These are phyloP conservation scores for Ctenicera cuprea DNA, from an alignment of 2,888 invertebrate genomes.

Conservation along the genomic window DNA sequence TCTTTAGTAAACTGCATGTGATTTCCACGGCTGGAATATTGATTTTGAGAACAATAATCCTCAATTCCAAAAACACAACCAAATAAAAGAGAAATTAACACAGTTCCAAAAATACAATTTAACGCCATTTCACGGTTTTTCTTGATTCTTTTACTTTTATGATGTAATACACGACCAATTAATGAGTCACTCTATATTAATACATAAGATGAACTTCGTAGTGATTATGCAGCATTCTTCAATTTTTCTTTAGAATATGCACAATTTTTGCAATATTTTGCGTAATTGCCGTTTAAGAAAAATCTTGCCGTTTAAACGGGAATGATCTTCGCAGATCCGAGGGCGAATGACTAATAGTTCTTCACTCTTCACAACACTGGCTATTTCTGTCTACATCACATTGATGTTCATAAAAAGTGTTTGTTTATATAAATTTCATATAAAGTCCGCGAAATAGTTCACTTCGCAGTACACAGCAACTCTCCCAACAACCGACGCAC, in stretches of 20 bases:
- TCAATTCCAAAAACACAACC: constrained; percentile 67
- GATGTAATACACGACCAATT: constrained; percentile 13
- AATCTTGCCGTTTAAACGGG: too few relatives aligned
- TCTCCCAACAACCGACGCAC: background rate
- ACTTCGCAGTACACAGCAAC: background rate
- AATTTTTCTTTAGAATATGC: background rate
- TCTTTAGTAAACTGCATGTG: constrained; percentile 85
- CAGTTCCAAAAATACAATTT: constrained; percentile 6
- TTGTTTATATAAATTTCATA: background rate
- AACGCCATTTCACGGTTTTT: constrained; percentile 32
- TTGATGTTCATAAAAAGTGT: background rate
- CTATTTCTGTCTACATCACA: too few relatives aligned
- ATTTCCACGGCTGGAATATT: constrained; percentile 76
- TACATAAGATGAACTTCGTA: background rate
- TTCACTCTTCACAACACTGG: too few relatives aligned
- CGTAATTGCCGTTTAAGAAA: too few relatives aligned
- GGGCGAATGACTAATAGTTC: too few relatives aligned
- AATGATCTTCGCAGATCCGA: too few relatives aligned
- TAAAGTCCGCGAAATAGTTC: background rate
- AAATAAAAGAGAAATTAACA: constrained; percentile 10
- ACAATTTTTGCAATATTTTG: too few relatives aligned
- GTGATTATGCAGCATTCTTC: background rate
- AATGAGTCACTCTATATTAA: constrained; percentile 30
- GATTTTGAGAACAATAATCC: constrained; percentile 79
- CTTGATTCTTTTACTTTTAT: constrained; percentile 17